Base-by-base conservation (phyloP, 2,888 invertebrate species). In the Rhingia rostrata region DNA sequence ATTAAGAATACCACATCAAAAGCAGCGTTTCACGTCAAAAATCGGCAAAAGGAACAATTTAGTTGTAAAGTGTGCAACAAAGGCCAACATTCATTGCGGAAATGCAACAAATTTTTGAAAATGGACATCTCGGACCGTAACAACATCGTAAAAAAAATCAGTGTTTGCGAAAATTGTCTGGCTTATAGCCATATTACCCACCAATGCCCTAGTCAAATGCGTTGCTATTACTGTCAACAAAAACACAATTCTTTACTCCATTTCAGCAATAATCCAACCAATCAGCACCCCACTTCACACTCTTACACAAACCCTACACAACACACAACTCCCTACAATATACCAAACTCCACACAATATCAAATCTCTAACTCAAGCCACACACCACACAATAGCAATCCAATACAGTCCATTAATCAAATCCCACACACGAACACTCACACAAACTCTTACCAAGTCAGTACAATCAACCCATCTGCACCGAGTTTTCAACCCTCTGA, bases 221-320 rank as follows among this genome's bases (percentile, higher is more conserved):
- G 61, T 14, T 64, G 49, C 6, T 69, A 58, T 37, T 47, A 14
- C 22, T 69, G 69, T 10, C 56, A 69, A 32, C 69, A 58, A 47
- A 10, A 6, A 0, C 51, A 45, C 45, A 30, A 69, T 33, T 56
- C 64, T n/a, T 35, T 64, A 6, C 30, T 64, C 10, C 64, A 64
- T n/a, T 39, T 32, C 41, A 22, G 14, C 54, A 54, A 54, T 35
- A 54, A 35, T 22, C 9, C 58, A 58, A 22, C 22, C 58, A 35
- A 37, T 39, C 56, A 39, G 22, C 56, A 37, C 56, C 12, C 3
- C 32, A 10, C 6, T 60, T 49, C 7, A 67, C 9, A 43, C 41
- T 32, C 22, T 12, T 12, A 54, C 30, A 32, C 51, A 41, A 7
- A 33, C 30, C 41, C 39, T 22, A 45, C 33, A 54, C 33, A 54